These are phyloP conservation scores for Sapajus apella DNA, from an alignment of 2,113 vertebrate genomes.

Conservation along the genomic window DNA sequence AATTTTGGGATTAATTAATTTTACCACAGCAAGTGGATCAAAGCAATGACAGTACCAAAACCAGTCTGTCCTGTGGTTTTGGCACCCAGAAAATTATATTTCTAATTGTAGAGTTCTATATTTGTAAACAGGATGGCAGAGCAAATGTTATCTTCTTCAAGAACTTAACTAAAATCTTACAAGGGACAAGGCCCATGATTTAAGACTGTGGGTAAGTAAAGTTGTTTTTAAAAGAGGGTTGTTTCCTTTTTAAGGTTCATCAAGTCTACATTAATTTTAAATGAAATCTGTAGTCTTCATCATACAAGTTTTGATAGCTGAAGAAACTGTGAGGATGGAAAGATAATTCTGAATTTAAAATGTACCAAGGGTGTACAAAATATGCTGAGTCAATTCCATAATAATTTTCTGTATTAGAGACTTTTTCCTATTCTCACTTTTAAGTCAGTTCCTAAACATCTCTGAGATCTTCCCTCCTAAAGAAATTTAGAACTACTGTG, in stretches of 20 bases:
- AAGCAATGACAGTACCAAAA: not conserved
- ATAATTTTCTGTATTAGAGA: not conserved
- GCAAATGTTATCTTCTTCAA: not conserved
- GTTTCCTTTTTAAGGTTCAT: conserved; percentile 23
- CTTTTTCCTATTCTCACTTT: not conserved
- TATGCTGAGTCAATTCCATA: not conserved
- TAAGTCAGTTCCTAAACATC: conserved; percentile 11
- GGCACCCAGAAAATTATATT: not conserved
- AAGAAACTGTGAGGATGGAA: not conserved
- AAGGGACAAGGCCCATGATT: not conserved
- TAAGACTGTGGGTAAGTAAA: not conserved
- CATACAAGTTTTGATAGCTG: not conserved
- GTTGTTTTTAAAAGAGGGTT: not conserved
- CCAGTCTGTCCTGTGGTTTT: not conserved
- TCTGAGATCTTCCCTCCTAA: not conserved
- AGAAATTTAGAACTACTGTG: not conserved
- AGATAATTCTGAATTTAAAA: conserved; percentile 1
- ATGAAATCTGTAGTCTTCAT: conserved; percentile 9
- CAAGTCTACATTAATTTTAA: not conserved
- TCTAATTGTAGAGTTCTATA: not conserved
- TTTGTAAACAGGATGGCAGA: not conserved
- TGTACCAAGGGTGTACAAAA: not conserved
- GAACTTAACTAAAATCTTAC: conserved; percentile 20
- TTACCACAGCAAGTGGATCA: not conserved
- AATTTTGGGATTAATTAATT: conserved; percentile 15